Base-by-base conservation (phyloP, 2,888 invertebrate genomes). In the Furcula furcula region DNA sequence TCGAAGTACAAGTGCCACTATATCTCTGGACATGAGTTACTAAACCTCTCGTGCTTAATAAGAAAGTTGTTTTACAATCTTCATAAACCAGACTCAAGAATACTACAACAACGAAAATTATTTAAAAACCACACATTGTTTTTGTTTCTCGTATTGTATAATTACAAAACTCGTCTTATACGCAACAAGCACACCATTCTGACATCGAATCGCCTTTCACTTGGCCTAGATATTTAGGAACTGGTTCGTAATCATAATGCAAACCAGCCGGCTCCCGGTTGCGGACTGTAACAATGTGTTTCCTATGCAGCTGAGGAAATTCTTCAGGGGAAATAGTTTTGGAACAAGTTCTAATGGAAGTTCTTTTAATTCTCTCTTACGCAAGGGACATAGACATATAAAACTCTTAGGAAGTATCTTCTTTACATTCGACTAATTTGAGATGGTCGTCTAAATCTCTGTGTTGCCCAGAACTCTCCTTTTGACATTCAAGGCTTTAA, bases 221-320 rank as follows among this genome's bases (percentile, higher is more conserved):
- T 86, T 75, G 87, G 78, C 87, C 87, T 77, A 83, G 79, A 85
- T 87, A 80, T 84, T 87, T 85, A 44, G 81, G 77, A 86, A 84
- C 86, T 80, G 79, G 87, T 86, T 81, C 67, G 75, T 70, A 76
- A 74, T 76, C 74, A 80, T 78, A 80, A 82, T 78, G 76, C 77
- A 65, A 63, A 59, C 65, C 58, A 56, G 60, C 26, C 27, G 34
- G 36, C 42, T 41, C 23, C 60, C 53, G 41, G 56, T 57, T 56
- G 64, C 56, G 48, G 45, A 49, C 61, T 52, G 57, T 60, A 71
- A 73, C 65, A 69, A 75, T 65, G 48, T 53, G 47, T 59, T 68
- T 68, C 67, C 67, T 69, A 65, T 56, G 59, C 49, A 72, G 68
- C 61, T 73, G 67, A 61, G 42, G 55, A 56, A 60, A 55, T 57